Conservation (phyloP, 2,113 vertebrate genomes). For the Symphodus melops region DNA sequence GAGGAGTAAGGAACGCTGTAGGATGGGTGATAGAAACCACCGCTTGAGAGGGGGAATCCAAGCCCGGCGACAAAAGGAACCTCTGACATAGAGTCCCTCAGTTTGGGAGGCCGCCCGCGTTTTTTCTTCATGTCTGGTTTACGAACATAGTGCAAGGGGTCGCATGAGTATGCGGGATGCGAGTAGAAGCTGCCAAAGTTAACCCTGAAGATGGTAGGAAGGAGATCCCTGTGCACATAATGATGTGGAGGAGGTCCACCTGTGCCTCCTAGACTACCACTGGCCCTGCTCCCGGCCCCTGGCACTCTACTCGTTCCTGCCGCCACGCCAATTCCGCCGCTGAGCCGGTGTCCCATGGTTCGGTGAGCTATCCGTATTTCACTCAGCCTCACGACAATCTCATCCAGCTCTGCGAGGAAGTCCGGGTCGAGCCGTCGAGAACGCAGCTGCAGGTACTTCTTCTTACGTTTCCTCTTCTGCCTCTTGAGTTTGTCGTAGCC, state of each 20-base stretch:
- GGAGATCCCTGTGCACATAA: slow-evolving; percentile 92
- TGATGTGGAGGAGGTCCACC: slow-evolving; percentile 89
- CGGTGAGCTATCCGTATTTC: slow-evolving; percentile 96
- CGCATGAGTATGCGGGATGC: slow-evolving; percentile 88
- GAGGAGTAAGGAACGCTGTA: slow-evolving; percentile 97
- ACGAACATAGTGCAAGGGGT: slow-evolving; percentile 95
- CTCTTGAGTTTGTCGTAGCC: slow-evolving; percentile 96
- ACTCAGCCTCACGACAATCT: slow-evolving; percentile 90
- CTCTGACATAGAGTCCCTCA: slow-evolving; percentile 95
- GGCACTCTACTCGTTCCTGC: slow-evolving; percentile 67
- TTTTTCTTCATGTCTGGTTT: slow-evolving; percentile 95
- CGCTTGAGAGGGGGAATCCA: slow-evolving; percentile 90
- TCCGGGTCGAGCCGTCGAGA: slow-evolving; percentile 92
- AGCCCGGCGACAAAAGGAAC: slow-evolving; percentile 97
- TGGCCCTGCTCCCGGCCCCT: slow-evolving; percentile 65
- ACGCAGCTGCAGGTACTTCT: slow-evolving; percentile 95
- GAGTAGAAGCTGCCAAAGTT: slow-evolving; percentile 97
- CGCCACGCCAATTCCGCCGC: slow-evolving; percentile 73
- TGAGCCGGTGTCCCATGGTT: slow-evolving; percentile 82
- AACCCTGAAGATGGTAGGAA: slow-evolving; percentile 95
- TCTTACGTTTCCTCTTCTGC: slow-evolving; percentile 98
- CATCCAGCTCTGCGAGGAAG: slow-evolving; percentile 94
- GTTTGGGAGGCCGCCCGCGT: slow-evolving; percentile 94
- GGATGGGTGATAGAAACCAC: slow-evolving; percentile 94
- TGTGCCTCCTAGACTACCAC: slow-evolving; percentile 68